Conservation (phyloP, 2,113 vertebrate genomes). For the Oxyura jamaicensis region DNA sequence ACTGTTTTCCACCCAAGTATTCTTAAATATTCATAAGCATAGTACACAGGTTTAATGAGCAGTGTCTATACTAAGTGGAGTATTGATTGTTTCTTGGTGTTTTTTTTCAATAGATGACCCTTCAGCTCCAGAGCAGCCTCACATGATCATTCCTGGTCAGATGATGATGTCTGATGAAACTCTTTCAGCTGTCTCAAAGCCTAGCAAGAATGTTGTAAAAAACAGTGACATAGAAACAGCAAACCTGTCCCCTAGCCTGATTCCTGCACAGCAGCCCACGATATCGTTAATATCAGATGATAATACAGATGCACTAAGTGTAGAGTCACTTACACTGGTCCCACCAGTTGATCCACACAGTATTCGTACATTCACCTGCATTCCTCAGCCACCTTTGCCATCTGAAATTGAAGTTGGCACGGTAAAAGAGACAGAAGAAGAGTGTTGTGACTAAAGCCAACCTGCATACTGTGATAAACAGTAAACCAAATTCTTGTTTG, state of each 20-base stretch:
- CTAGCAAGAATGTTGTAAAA: constrained; percentile 63
- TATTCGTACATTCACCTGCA: constrained; percentile 75
- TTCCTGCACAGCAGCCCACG: constrained; percentile 91
- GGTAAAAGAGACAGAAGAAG: not conserved
- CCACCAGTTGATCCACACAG: constrained; percentile 86
- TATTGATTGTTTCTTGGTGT: constrained; percentile 5
- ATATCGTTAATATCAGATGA: constrained; percentile 92
- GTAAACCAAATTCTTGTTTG: not conserved
- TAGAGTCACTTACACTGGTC: constrained; percentile 92
- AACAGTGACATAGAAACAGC: constrained; percentile 62
- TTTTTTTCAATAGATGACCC: constrained; percentile 79
- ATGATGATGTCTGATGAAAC: constrained; percentile 42
- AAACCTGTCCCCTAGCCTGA: constrained; percentile 91
- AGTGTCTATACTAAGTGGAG: not conserved
- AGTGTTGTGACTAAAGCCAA: not conserved
- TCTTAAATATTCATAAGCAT: not conserved
- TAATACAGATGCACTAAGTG: constrained; percentile 82
- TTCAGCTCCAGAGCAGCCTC: constrained; percentile 77
- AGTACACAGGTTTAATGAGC: not conserved
- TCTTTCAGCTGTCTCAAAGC: constrained; percentile 36
- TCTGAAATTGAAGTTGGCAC: not conserved
- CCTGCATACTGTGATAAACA: not conserved
- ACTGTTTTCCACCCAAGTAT: not conserved
- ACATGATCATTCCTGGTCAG: constrained; percentile 68
- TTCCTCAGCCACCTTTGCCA: constrained; percentile 52